These are phyloP conservation scores for Mungos mungo DNA, from an alignment of 2,113 vertebrate species.

Conservation along the genomic window DNA sequence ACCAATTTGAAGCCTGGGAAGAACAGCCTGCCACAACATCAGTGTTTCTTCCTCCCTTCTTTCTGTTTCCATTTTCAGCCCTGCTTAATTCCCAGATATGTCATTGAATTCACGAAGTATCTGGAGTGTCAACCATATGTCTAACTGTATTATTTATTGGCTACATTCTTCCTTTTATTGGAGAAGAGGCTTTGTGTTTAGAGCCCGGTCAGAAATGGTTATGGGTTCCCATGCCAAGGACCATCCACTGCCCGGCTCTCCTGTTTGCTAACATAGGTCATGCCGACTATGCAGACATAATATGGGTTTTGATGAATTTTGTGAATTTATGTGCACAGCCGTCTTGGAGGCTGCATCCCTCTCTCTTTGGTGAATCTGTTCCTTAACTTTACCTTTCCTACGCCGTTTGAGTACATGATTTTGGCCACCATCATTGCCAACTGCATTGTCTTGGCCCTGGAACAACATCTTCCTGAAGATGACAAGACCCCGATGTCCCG, in stretches of 20 bases:
- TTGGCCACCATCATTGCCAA: conserved; percentile 98
- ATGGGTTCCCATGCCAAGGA: neutral
- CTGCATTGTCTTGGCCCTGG: conserved; percentile 97
- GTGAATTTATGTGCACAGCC: neutral
- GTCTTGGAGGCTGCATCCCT: neutral
- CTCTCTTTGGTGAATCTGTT: conserved; percentile 63
- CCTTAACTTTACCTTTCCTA: conserved; percentile 90
- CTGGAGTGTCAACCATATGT: neutral
- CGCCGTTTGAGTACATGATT: conserved; percentile 99
- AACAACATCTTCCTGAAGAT: conserved; percentile 96
- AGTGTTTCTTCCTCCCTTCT: neutral
- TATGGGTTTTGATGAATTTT: neutral
- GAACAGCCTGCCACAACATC: neutral
- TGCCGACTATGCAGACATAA: rapidly evolving
- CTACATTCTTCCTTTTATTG: neutral
- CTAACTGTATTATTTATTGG: neutral
- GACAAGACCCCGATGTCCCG: conserved; percentile 99
- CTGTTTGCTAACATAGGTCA: neutral
- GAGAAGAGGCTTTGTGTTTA: neutral
- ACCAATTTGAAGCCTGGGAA: neutral
- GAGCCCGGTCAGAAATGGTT: neutral
- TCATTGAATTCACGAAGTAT: neutral
- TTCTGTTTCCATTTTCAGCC: neutral
- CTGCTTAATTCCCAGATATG: neutral
- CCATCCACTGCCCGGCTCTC: neutral